Conservation (phyloP, 2,113 vertebrate genomes). For the Pterophyllum scalare region DNA sequence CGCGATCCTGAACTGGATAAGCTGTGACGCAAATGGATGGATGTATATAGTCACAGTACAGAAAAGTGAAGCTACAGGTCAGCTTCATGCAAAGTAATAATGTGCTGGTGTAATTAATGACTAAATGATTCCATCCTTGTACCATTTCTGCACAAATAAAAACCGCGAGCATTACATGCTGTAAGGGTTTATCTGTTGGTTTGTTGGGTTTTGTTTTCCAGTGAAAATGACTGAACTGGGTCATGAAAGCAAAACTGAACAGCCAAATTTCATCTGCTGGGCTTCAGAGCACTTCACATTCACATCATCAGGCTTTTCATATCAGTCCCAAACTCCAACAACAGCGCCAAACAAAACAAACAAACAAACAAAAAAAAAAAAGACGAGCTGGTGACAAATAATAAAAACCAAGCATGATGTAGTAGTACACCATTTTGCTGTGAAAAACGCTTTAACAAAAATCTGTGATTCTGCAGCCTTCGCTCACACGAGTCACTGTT, state of each 20-base stretch:
- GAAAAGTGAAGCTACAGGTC: background rate
- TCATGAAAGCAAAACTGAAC: background rate
- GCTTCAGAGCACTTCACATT: constrained; percentile 12
- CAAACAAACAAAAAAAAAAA: background rate
- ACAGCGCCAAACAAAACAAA: constrained; percentile 7
- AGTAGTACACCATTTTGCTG: background rate
- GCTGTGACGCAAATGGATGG: background rate
- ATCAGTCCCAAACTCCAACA: background rate
- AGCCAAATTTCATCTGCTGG: background rate
- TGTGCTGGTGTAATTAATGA: background rate
- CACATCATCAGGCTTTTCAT: background rate
- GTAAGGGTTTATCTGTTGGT: background rate
- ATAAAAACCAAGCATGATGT: background rate
- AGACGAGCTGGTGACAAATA: background rate
- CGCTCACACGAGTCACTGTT: background rate
- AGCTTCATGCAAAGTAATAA: background rate
- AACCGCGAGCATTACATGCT: background rate
- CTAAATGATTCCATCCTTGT: background rate
- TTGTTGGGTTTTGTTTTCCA: background rate
- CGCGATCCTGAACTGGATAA: background rate
- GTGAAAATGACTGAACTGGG: background rate
- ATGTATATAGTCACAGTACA: background rate
- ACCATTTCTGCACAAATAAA: too few relatives aligned
- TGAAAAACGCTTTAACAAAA: background rate
- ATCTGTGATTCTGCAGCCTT: background rate